Conservation (phyloP, 2,888 invertebrate genomes). For the Camponotus fellah region DNA sequence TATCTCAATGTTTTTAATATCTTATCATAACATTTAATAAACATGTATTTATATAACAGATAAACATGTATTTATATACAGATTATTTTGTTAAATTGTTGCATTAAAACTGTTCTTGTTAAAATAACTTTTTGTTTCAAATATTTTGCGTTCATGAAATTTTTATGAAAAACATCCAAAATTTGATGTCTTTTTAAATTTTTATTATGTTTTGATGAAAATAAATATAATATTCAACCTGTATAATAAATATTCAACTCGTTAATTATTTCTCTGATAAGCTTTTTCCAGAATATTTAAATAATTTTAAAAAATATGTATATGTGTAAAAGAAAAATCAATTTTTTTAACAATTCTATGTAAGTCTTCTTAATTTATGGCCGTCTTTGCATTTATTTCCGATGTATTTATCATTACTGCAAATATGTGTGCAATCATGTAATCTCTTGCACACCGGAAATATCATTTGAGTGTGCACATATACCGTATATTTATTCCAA, state of each 20-base stretch:
- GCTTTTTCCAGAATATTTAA: neutral
- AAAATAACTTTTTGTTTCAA: neutral
- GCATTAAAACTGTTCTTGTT: neutral
- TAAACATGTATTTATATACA: too few species aligned
- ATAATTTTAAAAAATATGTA: neutral
- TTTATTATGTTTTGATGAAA: neutral
- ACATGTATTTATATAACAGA: too few species aligned
- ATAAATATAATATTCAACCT: too few species aligned
- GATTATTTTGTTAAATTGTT: neutral
- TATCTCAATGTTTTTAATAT: too few species aligned
- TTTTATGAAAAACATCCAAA: neutral
- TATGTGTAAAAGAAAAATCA: neutral
- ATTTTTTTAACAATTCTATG: neutral
- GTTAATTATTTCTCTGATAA: too few species aligned
- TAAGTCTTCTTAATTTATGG: neutral
- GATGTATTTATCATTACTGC: neutral
- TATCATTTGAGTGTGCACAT: neutral
- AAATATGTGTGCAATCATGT: neutral
- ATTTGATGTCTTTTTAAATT: neutral
- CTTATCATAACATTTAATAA: too few species aligned
- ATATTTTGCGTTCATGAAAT: neutral
- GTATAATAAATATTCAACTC: too few species aligned
- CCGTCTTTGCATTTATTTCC: neutral
- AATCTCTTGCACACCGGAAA: conserved; percentile 27
- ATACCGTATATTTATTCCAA: conserved; percentile 17